Evolutionary conservation across 2,113 vertebrate species (phyloP), one percentile per base, ranked within the genome.

Genomic region (Cervus canadensis): DNA sequence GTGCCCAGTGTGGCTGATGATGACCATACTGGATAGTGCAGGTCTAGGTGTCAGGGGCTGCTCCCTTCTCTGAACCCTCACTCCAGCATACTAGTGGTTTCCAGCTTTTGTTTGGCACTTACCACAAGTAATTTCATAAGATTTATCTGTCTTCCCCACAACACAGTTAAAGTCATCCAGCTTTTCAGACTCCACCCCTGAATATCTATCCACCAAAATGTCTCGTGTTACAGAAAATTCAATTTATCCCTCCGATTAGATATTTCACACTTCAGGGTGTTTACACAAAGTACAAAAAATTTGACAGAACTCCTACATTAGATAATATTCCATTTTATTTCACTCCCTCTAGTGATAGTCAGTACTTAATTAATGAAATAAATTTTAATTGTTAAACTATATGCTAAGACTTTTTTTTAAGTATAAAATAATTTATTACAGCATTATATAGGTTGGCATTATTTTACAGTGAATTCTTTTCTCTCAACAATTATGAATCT

Each of bases 351-450:
- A 79, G 28, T 25, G 33, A 86, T 81, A 87, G 83, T 95, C 76
- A 43, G 25, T 28, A 89, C 12, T 93, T 64, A 76, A 60, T 52
- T 33, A 54, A 82, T 33, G 64, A 71, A 71, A 71, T 54, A 56
- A 25, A 56, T 26, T 56, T 83, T 83, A 83, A 36, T 5, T 23
- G 81, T 40, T 96, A 60, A 59, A 14, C 12, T 87, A 57, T 64
- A 91, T 14, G 14, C 71, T 50, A 50, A 13, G 48, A 50, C 48
- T 50, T 50, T 50, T 48, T 3, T 50, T 14, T 99, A 99, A 97
- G 98, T 99, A 99, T 98, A 99, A 99, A 99, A 99, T 99, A 99
- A 99, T 99, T 99, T 99, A 99, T 99, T 99, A 98, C 85, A 99
- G 98, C 98, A 98, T 98, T 98, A 98, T 97, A 98, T 96, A 98